Evolutionary conservation across 2,797 vertebrate species (phyloP), one percentile per base, ranked within the genome.

Genomic region (Lacerta viridis): DNA sequence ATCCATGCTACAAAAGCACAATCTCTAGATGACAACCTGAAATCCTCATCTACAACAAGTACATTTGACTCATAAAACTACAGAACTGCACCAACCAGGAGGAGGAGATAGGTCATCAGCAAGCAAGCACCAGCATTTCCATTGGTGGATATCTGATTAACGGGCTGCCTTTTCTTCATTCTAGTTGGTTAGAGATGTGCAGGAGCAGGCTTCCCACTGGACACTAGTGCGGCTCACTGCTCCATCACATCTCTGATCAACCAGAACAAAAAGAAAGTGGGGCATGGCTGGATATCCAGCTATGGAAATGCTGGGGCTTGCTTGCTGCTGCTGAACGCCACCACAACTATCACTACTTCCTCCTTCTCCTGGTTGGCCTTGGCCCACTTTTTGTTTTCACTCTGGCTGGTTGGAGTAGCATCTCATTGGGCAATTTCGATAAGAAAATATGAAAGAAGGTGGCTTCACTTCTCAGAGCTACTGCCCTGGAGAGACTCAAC

Each of bases 1-100:
- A 36, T 79, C 29, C 68, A 33, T 71, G 7, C 23, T 81, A 41
- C 7, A 85, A 92, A 90, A 75, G 4, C 29, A 78, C 41, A n/a
- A 72, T 84, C 61, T 80, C 27, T 3, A 61, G 11, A 50, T 87
- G 29, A 50, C 4, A 33, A 17, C 3, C 25, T 29, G 17, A 59
- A 59, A 55, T 36, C 27, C 5, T 78, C 15, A 46, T 79, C 25
- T 33, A 46, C 11, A 10, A 77, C 46, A 17, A 39, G n/a, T 80
- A 18, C 9, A 76, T 77, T 83, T 79, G 29, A n/a, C 20, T 43
- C 13, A 39, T 61, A 89, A 80, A 2, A 1, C 7, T 15, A 0
- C 66, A 0, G 84, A 23, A 83, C 43, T 27, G 41, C 23, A 43
- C 10, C 75, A 46, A 18, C 61, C 61, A 64, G 61, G 5, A 77